Conservation (phyloP, 2,797 vertebrate species). For the Poecilia velifera region DNA sequence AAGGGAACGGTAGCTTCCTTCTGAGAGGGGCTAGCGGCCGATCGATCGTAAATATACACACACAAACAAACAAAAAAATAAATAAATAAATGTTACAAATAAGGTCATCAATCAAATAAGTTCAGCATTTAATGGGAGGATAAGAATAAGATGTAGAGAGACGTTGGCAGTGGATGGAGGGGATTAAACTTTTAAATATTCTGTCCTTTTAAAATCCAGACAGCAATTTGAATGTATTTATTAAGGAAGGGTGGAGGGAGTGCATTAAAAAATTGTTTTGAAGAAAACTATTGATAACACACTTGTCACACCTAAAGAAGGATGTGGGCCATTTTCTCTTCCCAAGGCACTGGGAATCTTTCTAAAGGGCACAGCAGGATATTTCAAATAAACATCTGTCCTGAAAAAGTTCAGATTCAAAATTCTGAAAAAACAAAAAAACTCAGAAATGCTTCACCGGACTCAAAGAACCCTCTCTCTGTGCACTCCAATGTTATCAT, state of each 20-base stretch:
- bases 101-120: background rate
- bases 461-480: background rate
- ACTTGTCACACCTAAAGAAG: too few species aligned
- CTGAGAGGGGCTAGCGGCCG: slow-evolving; percentile 35
- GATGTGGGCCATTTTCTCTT: background rate
- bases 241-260: background rate
- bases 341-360: background rate
- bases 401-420: background rate
- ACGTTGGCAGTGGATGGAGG: background rate
- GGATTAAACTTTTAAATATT: background rate
- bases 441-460: background rate
- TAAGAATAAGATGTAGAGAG: background rate
- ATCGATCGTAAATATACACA: slow-evolving; percentile 24
- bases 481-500: background rate
- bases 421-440: background rate
- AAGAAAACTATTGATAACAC: background rate
- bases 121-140: background rate
- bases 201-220: background rate
- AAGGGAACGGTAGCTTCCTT: slow-evolving; percentile 64
- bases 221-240: background rate
- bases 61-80: background rate
- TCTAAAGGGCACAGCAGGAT: background rate
- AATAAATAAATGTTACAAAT: background rate
- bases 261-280: background rate
- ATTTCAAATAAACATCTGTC: background rate